These are phyloP conservation scores for Leptodactylus fuscus DNA, from an alignment of 2,113 vertebrate species.

Conservation along the genomic window DNA sequence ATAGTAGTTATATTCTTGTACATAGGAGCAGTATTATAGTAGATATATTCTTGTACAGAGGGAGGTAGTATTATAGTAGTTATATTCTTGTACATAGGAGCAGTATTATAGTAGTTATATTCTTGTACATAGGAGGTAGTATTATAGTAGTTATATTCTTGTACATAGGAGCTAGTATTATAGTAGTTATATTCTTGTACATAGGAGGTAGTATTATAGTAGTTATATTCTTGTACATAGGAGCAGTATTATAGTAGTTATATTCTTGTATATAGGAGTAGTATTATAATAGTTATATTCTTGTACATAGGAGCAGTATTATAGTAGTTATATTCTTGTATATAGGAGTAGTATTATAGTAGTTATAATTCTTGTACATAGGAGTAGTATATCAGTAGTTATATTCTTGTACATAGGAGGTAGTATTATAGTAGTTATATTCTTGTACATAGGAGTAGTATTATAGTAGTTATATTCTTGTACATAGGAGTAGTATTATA, in stretches of 20 bases:
- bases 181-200: no score
- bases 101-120: no score
- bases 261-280: not conserved
- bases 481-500: not conserved
- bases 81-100: not conserved
- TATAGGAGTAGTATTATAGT: not conserved
- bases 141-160: no score
- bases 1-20: not conserved
- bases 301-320: no score
- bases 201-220: no score
- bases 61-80: not conserved
- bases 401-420: not conserved
- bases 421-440: no score
- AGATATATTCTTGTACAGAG: not conserved
- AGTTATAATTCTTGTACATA: slow-evolving; percentile 9
- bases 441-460: not conserved
- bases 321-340: not conserved
- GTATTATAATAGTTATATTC: no score
- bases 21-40: not conserved
- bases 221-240: slow-evolving; percentile 6
- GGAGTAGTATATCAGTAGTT: not conserved
- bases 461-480: not conserved
- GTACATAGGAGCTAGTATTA: no score
- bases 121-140: no score
- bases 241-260: not conserved